Percentiles rank a stretch among this genome's conserved stretches.
These are phyloP conservation scores for Timema cristinae DNA, from an alignment of 2,888 invertebrate species.

Conservation along the genomic window DNA sequence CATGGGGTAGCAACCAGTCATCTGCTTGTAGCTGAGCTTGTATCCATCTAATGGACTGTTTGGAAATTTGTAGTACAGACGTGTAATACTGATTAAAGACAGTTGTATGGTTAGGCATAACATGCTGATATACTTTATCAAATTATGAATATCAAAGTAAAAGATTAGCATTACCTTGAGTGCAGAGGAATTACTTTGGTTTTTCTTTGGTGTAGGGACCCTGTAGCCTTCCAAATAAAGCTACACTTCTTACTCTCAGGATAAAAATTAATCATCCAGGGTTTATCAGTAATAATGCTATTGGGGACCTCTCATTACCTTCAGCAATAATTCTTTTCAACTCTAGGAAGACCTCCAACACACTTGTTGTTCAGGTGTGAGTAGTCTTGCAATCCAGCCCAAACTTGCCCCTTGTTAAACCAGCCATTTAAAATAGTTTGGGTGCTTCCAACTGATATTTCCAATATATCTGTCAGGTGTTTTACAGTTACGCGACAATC, in stretches of 20 bases:
- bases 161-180: neutral
- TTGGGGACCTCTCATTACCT: neutral
- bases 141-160: neutral
- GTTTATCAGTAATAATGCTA: neutral
- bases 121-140: neutral
- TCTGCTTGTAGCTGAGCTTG: neutral
- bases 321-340: neutral
- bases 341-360: neutral
- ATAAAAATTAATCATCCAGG: neutral
- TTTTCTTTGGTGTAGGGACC: neutral
- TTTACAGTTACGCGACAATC: neutral
- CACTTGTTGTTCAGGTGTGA: neutral
- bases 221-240: neutral
- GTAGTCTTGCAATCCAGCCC: neutral
- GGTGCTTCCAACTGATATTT: neutral
- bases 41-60: no score
- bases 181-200: neutral
- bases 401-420: neutral
- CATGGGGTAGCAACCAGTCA: neutral
- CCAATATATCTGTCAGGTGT: neutral
- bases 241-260: neutral
- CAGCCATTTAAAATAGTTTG: neutral
- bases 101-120: neutral
- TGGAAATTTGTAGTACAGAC: neutral
- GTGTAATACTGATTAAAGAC: neutral